These are phyloP conservation scores for Calcarius lapponicus DNA, from an alignment of 2,797 vertebrate species.

Conservation along the genomic window DNA sequence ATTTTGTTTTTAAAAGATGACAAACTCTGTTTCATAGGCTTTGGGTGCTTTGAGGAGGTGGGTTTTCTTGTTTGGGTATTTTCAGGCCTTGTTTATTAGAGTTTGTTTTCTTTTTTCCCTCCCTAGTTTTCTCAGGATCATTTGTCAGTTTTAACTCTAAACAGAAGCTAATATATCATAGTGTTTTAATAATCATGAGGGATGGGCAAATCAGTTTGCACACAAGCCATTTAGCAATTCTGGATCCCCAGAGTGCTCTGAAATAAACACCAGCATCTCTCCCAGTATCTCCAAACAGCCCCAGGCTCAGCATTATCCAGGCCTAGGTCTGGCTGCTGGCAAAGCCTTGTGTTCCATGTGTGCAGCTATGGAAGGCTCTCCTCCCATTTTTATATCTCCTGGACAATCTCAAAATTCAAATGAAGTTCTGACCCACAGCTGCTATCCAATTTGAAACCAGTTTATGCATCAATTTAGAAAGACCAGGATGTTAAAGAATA, in stretches of 20 bases:
- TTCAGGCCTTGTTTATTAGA: neutral
- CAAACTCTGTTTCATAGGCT: neutral
- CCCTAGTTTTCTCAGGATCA: neutral
- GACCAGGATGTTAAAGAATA: neutral
- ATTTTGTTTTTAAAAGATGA: neutral
- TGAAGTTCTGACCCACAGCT: neutral
- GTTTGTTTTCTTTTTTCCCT: fast-evolving
- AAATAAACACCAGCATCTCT: neutral
- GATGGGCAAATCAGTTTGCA: neutral
- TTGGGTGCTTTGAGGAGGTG: neutral
- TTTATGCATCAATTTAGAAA: neutral
- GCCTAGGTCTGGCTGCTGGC: neutral
- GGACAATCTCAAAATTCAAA: neutral
- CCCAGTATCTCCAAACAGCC: neutral
- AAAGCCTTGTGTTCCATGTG: neutral
- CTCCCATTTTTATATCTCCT: neutral
- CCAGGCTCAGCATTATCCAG: neutral
- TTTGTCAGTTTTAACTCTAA: neutral
- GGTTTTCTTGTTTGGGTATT: neutral
- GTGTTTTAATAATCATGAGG: neutral
- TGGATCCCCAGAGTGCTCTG: neutral
- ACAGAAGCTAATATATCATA: neutral
- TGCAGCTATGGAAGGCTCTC: neutral
- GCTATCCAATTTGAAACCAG: neutral
- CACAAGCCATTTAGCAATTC: neutral